Base-by-base conservation (phyloP, 2,888 invertebrate species). In the Laspeyria flexula region DNA sequence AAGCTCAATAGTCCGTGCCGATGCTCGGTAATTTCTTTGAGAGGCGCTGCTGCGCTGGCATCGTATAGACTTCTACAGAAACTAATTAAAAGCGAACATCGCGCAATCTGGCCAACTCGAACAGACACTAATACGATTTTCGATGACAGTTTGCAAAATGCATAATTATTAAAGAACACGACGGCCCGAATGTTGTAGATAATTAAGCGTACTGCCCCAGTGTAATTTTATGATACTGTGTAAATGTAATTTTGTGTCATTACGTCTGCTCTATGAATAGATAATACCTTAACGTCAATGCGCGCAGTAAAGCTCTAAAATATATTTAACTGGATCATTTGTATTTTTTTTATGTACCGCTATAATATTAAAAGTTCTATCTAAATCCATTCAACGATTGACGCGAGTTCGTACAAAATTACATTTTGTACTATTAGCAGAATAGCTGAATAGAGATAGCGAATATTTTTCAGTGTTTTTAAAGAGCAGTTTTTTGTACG, bases 1-100 rank as follows among this genome's bases (percentile, higher is more conserved):
- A 42, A 64, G 54, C 59, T 66, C 57, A 56, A 65, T 58, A 56
- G 64, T 48, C 52, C 16, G 55, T 50, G 46, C 58, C 61, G 61
- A 58, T 62, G 60, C 59, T 73, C 61, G 56, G 73, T 79, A 82
- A 85, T 84, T 85, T 85, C 82, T 83, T 82, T 80, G 77, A 77
- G 73, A 76, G 73, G 65, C 71, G 76, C 80, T 77, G 72, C 65
- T 77, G 72, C 65, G 79, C 73, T 75, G 65, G 72, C 79, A 75
- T 75, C 69, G 70, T 72, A 67, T 69, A 73, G 73, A 76, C 79
- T 81, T 80, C 78, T 74, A 82, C 81, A 79, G 79, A 81, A 85
- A 85, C 83, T 86, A 85, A 87, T 88, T 86, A 87, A 86, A 81
- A 81, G 65, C 65, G 82, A 83, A 87, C 83, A 85, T 79, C 75